Base-by-base conservation (phyloP, 2,888 invertebrate species). In the Nomada fabriciana region DNA sequence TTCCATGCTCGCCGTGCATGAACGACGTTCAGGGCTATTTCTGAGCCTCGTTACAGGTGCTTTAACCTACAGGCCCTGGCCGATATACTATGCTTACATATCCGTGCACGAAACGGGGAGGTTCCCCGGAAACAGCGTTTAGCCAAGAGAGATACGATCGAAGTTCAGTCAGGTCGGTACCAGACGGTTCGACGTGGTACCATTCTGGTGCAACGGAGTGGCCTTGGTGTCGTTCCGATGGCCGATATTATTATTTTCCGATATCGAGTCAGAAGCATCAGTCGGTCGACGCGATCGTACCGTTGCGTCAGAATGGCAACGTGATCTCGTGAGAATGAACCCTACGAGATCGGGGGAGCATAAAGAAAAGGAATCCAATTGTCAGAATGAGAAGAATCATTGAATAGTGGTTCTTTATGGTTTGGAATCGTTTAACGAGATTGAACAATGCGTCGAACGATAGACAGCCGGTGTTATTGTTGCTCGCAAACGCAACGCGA, bases 141-240 rank as follows among this genome's bases (percentile, higher is more conserved):
- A 80, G 53, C 65, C 65, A 23, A 74, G 18, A 59, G 61, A 86
- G 84, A 82, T 88, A 86, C 88, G 86, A 85, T 86, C 82, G 67
- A 82, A 86, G 84, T 88, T 88, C 85, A 84, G 75, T 64, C 82
- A 69, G 61, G 55, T 29, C 71, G 80, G 77, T 77, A 77, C 76
- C 82, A 76, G 53, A 63, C 76, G 69, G 80, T 80, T 67, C 76
- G 68, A 82, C 60, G 76, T 36, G 57, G 76, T 76, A 71, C 76
- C 80, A 67, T 75, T 70, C 65, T 29, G 36, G 57, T 18, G 59
- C 57, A 42, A 76, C 63, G 36, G 52, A 67, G 60, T 43, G 29
- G 65, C 59, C 73, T 71, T 60, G 71, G 15, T 47, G 43, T 52
- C 64, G 57, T 69, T 78, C 63, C 53, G 60, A 70, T 64, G 69